Conservation (phyloP, 2,113 vertebrate genomes). For the Paradoxurus hermaphroditus region DNA sequence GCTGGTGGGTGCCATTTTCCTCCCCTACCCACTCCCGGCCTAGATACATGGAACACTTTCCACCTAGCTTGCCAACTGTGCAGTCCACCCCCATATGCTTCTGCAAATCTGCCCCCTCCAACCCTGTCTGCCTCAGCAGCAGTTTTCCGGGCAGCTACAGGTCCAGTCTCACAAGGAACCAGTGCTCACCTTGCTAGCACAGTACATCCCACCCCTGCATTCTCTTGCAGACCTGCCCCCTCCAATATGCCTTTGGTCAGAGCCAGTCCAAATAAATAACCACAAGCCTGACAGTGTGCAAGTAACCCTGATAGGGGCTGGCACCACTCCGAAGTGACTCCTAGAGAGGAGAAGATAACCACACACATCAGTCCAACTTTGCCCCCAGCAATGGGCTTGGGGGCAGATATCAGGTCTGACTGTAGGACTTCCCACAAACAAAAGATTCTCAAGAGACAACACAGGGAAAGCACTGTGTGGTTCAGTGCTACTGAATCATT, state of each 20-base stretch:
- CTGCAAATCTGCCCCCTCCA: not conserved
- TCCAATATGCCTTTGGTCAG: not conserved
- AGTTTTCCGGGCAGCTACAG: not conserved
- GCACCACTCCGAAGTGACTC: not conserved
- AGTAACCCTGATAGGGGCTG: not conserved
- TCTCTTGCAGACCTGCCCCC: not conserved
- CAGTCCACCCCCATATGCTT: not conserved
- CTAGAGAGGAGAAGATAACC: not conserved
- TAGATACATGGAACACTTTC: not conserved
- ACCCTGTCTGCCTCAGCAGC: not conserved
- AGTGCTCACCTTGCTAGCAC: not conserved
- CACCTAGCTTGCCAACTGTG: not conserved
- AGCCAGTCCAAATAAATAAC: not conserved
- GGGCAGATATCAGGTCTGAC: not conserved
- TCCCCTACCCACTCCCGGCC: not conserved
- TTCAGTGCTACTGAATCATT: not conserved
- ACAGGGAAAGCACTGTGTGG: not conserved
- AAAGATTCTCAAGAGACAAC: not conserved
- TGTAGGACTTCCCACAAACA: not conserved
- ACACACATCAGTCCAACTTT: not conserved
- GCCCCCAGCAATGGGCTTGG: not conserved
- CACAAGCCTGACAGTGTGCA: not conserved
- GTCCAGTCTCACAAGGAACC: not conserved
- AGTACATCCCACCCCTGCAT: not conserved
- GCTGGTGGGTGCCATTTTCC: not conserved